A percentile compares a stretch with the other conserved stretches of the same genome.
These are phyloP conservation scores for Metalampra italica DNA, from an alignment of 2,888 invertebrate species.

Conservation along the genomic window DNA sequence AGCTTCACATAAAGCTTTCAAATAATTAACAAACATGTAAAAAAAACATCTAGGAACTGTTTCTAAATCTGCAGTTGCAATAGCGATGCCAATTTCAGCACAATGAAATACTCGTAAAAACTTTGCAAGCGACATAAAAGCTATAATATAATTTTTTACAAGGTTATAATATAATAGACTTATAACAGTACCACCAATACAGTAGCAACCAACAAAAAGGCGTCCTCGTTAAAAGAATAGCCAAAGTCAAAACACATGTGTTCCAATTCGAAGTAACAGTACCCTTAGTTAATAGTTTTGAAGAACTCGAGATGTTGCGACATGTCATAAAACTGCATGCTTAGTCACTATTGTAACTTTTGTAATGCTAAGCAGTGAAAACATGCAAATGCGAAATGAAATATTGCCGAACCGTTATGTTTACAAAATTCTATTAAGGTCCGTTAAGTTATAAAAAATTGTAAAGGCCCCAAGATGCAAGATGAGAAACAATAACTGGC, in stretches of 20 bases:
- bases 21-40: too few species aligned
- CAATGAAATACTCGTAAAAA: too few species aligned
- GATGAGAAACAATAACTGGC: slow-evolving; percentile 28
- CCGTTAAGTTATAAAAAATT: slow-evolving; percentile 59
- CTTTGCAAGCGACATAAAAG: too few species aligned
- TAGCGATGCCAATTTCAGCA: too few species aligned
- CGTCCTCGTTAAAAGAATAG: slow-evolving; percentile 36
- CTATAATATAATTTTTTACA: too few species aligned
- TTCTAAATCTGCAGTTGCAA: too few species aligned
- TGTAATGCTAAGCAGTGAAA: slow-evolving; percentile 57
- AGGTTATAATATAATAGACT: too few species aligned
- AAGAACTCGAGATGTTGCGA: slow-evolving; percentile 25
- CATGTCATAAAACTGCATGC: slow-evolving; percentile 27
- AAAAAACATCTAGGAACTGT: too few species aligned
- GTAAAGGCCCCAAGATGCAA: slow-evolving; percentile 41
- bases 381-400: slow-evolving; percentile 54
- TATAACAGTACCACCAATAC: slow-evolving; percentile 4
- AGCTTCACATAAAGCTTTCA: too few species aligned
- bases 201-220: slow-evolving; percentile 30
- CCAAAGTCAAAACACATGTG: slow-evolving; percentile 55
- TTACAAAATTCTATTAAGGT: slow-evolving; percentile 53
- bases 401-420: slow-evolving; percentile 55
- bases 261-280: slow-evolving; percentile 30
- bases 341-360: slow-evolving; percentile 40
- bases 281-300: slow-evolving; percentile 24